These are phyloP conservation scores for Cephus pygmeus DNA, from an alignment of 2,888 invertebrate species.

Conservation along the genomic window DNA sequence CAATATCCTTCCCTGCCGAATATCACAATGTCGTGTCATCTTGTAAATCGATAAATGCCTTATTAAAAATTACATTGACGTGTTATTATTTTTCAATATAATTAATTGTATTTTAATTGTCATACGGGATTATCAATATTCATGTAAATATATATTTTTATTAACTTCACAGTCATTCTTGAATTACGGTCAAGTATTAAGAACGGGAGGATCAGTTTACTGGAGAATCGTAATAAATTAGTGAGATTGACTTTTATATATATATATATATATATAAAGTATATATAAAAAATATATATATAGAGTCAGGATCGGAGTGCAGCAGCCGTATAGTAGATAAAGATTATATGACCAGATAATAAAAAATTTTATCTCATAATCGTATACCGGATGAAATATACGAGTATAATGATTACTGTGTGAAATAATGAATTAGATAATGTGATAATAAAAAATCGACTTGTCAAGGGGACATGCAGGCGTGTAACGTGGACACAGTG, in stretches of 20 bases:
- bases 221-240: not conserved
- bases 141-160: not conserved
- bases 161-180: not conserved
- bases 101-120: not conserved
- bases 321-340: not conserved
- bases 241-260: not conserved
- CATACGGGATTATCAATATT: not conserved
- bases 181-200: conserved; percentile 40
- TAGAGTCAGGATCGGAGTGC: not conserved
- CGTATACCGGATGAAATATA: not conserved
- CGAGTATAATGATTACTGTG: not conserved
- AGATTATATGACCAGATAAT: not conserved
- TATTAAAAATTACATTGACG: not conserved
- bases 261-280: not conserved
- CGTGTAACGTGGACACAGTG: not conserved
- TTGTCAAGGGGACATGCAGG: not conserved
- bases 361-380: not conserved
- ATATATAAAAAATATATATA: not conserved
- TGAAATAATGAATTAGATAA: not conserved
- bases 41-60: not conserved
- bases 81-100: not conserved
- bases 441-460: not conserved
- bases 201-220: conserved; percentile 49
- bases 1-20: not conserved
- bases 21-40: not conserved